Evolutionary conservation across 2,888 invertebrate species (phyloP).

Genomic region (Gnatocerus cornutus): DNA sequence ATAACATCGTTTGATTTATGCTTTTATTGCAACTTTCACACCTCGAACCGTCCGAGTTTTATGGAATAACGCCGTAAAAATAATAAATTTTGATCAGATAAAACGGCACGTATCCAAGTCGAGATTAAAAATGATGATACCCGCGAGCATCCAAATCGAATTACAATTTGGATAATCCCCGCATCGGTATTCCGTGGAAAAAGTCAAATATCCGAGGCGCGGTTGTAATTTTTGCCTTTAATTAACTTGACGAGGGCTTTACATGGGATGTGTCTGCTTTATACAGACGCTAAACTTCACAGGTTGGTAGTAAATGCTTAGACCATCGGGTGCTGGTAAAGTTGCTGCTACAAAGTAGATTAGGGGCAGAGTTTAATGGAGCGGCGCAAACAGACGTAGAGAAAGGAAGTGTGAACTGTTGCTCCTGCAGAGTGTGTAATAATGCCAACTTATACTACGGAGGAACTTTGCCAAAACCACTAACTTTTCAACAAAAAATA

Average conservation of each 20-base stretch:
- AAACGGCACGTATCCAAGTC: constrained; percentile 27
- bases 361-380: constrained; percentile 46
- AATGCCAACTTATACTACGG: no score
- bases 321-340: constrained; percentile 16
- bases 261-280: background rate
- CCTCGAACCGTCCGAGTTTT: constrained; percentile 5
- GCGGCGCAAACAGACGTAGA: constrained; percentile 44
- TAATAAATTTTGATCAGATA: constrained; percentile 42
- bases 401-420: constrained; percentile 48
- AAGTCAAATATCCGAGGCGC: background rate
- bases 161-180: constrained; percentile 37
- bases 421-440: constrained; percentile 9
- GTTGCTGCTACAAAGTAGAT: constrained; percentile 46
- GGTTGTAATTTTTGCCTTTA: constrained; percentile 1
- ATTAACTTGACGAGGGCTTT: background rate
- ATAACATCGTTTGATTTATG: constrained; percentile 32
- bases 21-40: constrained; percentile 39
- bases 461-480: no score
- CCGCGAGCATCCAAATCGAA: constrained; percentile 32
- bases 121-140: constrained; percentile 38
- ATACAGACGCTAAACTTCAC: constrained; percentile 25
- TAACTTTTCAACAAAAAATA: no score
- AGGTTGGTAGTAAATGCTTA: constrained; percentile 3
- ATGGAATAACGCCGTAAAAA: constrained; percentile 29
- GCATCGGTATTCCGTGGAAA: constrained; percentile 38